phyloP scores from a whole-genome alignment of 2,113 vertebrate species.

The Todiramphus chloris region DNA sequence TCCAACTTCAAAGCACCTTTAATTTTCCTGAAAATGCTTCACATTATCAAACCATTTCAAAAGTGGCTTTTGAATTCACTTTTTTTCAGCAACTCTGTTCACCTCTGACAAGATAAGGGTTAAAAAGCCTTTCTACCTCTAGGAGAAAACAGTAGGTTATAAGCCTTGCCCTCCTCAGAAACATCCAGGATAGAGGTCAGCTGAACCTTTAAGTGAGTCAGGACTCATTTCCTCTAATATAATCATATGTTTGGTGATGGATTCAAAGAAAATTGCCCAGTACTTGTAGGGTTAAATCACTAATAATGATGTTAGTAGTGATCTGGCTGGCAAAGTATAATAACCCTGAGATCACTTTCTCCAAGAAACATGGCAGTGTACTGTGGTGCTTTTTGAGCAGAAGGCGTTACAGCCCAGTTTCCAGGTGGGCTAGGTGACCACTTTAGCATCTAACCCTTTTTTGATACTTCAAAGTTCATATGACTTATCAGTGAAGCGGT shows the following conservation, averaged over 20 bases:
- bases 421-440: not conserved
- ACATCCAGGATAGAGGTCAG: not conserved
- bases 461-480: not conserved
- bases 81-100: not conserved
- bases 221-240: slow-evolving; percentile 27
- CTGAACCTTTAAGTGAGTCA: not conserved
- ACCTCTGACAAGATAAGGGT: not conserved
- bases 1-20: not conserved
- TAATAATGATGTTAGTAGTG: slow-evolving; percentile 61
- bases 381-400: not conserved
- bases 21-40: not conserved
- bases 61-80: not conserved
- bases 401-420: not conserved
- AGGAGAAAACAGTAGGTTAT: slow-evolving; percentile 9
- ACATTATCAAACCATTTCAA: not conserved
- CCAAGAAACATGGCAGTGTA: not conserved
- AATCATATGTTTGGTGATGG: slow-evolving; percentile 14
- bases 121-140: slow-evolving; percentile 5
- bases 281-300: slow-evolving; percentile 61
- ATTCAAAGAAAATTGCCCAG: slow-evolving; percentile 45
- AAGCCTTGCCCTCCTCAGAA: not conserved
- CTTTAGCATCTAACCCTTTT: not conserved
- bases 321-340: slow-evolving; percentile 11
- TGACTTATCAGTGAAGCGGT: not conserved
- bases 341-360: slow-evolving; percentile 19